These are phyloP conservation scores for Trisateles emortualis DNA, from an alignment of 2,888 invertebrate species.

Conservation along the genomic window DNA sequence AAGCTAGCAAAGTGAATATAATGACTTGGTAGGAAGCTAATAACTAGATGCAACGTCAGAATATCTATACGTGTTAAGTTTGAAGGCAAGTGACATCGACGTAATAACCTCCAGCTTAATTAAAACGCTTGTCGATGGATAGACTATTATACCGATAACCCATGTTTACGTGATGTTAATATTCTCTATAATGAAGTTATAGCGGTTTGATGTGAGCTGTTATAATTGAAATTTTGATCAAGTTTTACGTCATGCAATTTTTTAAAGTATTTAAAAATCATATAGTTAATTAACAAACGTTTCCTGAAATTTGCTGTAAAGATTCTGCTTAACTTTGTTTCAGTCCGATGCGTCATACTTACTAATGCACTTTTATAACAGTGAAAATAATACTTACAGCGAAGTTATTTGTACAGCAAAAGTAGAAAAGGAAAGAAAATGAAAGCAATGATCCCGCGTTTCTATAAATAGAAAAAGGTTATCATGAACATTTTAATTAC, in stretches of 20 bases:
- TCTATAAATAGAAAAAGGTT: too few relatives aligned
- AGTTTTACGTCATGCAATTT: background rate
- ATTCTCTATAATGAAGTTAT: conserved; percentile 33
- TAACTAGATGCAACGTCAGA: conserved; percentile 44
- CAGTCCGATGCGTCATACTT: too few relatives aligned
- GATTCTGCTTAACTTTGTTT: too few relatives aligned
- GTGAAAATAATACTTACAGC: too few relatives aligned
- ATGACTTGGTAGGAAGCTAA: conserved; percentile 44
- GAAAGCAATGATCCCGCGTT: too few relatives aligned
- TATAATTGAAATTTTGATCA: background rate
- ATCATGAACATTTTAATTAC: too few relatives aligned
- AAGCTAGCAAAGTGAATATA: conserved; percentile 46
- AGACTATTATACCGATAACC: conserved; percentile 55
- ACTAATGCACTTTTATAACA: too few relatives aligned
- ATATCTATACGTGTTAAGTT: conserved; percentile 38
- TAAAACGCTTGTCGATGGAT: conserved; percentile 63
- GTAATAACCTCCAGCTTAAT: conserved; percentile 65
- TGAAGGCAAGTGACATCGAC: conserved; percentile 49
- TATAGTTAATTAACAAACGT: too few relatives aligned
- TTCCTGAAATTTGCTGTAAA: too few relatives aligned
- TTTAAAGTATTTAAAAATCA: too few relatives aligned
- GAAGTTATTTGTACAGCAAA: too few relatives aligned
- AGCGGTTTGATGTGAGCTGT: conserved; percentile 7
- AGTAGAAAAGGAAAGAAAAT: too few relatives aligned
- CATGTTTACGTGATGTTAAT: conserved; percentile 33